Conservation (phyloP, 2,888 invertebrate genomes). For the Acanthoscelides obtectus region DNA sequence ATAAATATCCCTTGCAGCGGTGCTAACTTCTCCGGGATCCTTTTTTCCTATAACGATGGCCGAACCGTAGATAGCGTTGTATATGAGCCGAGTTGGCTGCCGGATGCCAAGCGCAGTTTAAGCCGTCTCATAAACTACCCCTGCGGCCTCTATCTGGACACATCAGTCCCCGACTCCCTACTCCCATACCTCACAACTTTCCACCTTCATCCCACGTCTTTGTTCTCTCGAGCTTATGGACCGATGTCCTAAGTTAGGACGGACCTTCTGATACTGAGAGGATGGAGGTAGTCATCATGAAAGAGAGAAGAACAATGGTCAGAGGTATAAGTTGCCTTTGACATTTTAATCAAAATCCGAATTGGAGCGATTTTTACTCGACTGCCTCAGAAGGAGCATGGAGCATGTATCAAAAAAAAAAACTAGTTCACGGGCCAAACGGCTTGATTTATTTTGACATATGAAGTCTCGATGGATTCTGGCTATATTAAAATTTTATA, state of each 20-base stretch:
- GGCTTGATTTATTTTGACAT: no score
- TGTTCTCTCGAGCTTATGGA: background rate
- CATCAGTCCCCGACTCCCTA: background rate
- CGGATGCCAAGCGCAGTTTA: constrained; percentile 47
- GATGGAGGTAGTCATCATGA: no score
- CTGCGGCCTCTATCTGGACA: background rate
- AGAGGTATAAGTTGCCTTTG: no score
- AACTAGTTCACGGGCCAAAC: no score
- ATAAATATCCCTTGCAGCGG: background rate
- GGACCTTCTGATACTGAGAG: no score
- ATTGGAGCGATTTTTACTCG: no score
- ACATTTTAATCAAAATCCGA: no score
- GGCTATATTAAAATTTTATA: no score
- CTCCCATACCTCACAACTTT: background rate
- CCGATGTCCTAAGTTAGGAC: background rate
- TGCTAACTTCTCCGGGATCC: background rate
- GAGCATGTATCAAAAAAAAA: no score
- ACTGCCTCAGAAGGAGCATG: no score
- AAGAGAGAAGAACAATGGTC: no score
- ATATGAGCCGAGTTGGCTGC: constrained; percentile 47
- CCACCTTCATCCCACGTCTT: background rate
- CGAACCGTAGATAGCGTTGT: constrained; percentile 48
- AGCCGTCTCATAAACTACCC: constrained; percentile 49
- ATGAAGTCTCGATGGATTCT: no score
- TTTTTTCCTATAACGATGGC: background rate